These are phyloP conservation scores for Tokudaia tokunoshimensis DNA, from an alignment of 2,797 vertebrate species.

Conservation along the genomic window DNA sequence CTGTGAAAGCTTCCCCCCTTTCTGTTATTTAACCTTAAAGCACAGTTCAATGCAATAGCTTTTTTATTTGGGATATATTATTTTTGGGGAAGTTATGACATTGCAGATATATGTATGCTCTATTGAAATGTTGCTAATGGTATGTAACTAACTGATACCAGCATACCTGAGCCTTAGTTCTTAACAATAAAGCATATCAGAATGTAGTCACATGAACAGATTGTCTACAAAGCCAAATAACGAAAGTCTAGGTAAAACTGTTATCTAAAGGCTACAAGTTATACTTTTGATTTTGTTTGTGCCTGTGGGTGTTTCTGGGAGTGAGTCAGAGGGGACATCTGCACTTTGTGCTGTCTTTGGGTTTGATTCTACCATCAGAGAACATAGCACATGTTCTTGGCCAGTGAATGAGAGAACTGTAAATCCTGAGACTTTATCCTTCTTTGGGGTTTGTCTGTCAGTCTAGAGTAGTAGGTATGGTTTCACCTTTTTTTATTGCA, in stretches of 20 bases:
- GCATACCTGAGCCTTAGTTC: constrained; percentile 55
- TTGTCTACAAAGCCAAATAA: constrained; percentile 54
- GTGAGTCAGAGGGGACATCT: background rate
- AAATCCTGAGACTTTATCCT: constrained; percentile 21
- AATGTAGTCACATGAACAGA: constrained; percentile 7
- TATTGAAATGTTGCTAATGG: constrained; percentile 36
- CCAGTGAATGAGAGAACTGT: constrained; percentile 35
- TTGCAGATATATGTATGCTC: constrained; percentile 52
- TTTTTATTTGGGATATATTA: constrained; percentile 77
- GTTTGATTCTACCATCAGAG: constrained; percentile 1
- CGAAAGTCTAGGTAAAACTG: constrained; percentile 40
- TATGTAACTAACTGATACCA: constrained; percentile 59
- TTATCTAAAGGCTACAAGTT: constrained; percentile 43
- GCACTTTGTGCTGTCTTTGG: constrained; percentile 43
- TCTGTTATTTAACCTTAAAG: constrained; percentile 69
- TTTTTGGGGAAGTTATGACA: constrained; percentile 71
- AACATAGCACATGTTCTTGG: background rate
- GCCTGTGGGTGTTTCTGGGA: constrained; percentile 22
- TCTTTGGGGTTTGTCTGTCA: background rate
- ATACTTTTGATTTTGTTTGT: constrained; percentile 48
- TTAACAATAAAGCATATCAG: background rate
- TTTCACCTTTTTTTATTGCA: constrained; percentile 47
- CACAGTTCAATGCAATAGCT: constrained; percentile 67
- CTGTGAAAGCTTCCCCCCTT: constrained; percentile 43
- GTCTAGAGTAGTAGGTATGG: background rate